phyloP scores from a whole-genome alignment of 2,888 invertebrate genomes.

The Sesamia inferens region DNA sequence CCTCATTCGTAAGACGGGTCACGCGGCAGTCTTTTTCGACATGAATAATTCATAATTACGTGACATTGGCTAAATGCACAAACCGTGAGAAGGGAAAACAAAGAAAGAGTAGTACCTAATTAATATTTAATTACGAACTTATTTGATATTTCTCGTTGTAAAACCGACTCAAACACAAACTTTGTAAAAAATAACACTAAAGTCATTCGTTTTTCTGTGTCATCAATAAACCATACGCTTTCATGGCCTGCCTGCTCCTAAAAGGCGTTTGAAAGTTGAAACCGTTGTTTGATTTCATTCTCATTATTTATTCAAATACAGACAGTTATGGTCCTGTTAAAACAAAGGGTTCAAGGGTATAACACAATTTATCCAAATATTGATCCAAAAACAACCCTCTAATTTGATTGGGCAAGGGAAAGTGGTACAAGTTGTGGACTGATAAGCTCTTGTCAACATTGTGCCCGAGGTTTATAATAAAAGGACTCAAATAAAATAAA shows the following conservation, averaged over 20 bases:
- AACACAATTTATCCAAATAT: conserved; percentile 19
- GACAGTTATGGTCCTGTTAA: not conserved
- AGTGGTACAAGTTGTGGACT: conserved; percentile 19
- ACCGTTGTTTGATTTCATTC: not conserved
- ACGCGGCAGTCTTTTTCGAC: too few species aligned
- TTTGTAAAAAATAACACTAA: not conserved
- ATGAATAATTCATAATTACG: too few species aligned
- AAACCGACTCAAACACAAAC: not conserved
- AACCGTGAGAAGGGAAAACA: too few species aligned
- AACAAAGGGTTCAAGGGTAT: not conserved
- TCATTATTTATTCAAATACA: not conserved
- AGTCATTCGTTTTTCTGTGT: not conserved
- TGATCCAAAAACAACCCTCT: conserved; percentile 11
- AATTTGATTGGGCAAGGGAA: conserved; percentile 31
- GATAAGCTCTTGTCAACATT: conserved; percentile 24
- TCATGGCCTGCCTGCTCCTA: not conserved
- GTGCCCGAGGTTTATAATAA: conserved; percentile 8
- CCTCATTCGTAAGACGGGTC: too few species aligned
- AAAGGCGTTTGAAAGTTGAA: not conserved
- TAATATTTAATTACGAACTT: not conserved
- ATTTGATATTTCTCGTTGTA: conserved; percentile 4
- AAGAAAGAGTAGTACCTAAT: too few species aligned
- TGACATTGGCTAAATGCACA: too few species aligned
- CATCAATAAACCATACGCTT: not conserved
- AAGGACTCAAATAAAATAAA: conserved; percentile 25